These are phyloP conservation scores for Palythoa heliodiscus DNA, from an alignment of 92 coral and sea anemone species.

Conservation along the genomic window DNA sequence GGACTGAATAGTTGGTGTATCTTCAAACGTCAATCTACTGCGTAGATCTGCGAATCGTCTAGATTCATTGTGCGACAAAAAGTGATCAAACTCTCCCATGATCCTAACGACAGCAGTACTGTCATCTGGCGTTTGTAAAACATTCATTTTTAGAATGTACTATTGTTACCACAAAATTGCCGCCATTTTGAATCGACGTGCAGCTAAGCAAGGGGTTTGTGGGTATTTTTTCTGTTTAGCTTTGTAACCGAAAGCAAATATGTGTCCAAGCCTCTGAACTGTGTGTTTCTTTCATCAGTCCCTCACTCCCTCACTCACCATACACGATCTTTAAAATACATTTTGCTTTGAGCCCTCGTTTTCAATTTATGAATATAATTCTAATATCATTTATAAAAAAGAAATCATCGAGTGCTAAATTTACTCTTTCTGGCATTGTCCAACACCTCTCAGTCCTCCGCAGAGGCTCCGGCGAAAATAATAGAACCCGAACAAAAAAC, in stretches of 20 bases:
- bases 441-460: no score
- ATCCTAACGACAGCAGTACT: slow-evolving; percentile 93
- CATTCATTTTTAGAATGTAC: slow-evolving; percentile 56
- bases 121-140: slow-evolving; percentile 95
- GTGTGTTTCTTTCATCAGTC: no score
- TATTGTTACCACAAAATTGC: background rate
- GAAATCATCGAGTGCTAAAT: no score
- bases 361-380: no score
- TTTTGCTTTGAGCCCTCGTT: no score
- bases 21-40: slow-evolving; percentile 73
- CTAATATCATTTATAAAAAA: no score
- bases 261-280: background rate
- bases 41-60: slow-evolving; percentile 57
- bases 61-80: slow-evolving; percentile 65
- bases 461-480: no score
- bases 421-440: no score
- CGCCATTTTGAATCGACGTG: slow-evolving; percentile 34
- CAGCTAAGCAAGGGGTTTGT: slow-evolving; percentile 7
- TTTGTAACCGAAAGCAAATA: background rate
- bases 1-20: slow-evolving; percentile 37
- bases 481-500: no score
- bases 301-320: no score
- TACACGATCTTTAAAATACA: no score
- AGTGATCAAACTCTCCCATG: slow-evolving; percentile 87
- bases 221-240: slow-evolving; percentile 1